phyloP scores from a whole-genome alignment of 2,113 vertebrate species.

The Brienomyrus brachyistius region DNA sequence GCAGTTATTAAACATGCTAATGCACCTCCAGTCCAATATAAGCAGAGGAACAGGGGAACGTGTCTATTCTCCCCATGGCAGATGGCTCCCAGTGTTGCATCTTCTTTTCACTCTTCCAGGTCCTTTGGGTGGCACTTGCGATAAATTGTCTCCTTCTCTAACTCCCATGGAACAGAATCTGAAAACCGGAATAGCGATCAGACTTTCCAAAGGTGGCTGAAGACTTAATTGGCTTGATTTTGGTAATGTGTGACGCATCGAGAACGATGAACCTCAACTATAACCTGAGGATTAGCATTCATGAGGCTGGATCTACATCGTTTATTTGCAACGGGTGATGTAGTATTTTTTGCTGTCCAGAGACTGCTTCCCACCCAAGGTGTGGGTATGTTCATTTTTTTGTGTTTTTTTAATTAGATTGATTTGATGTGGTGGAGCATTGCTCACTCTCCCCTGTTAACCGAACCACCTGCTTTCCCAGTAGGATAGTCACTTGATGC shows the following conservation, averaged over 20 bases:
- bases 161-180: background rate
- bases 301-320: background rate
- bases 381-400: background rate
- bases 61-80: background rate
- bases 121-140: background rate
- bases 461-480: conserved; percentile 21
- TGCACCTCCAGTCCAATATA: background rate
- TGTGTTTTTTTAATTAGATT: conserved; percentile 19
- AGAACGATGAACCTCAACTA: background rate
- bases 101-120: background rate
- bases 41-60: background rate
- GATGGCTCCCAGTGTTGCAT: background rate
- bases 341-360: background rate
- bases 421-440: conserved; percentile 9
- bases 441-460: conserved; percentile 21
- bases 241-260: background rate
- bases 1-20: too few relatives aligned
- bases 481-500: conserved; percentile 15
- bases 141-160: too few relatives aligned
- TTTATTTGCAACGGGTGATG: background rate
- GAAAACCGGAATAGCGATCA: background rate
- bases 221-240: background rate
- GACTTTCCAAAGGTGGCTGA: background rate
- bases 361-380: conserved; percentile 2
- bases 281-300: background rate